A percentile compares a stretch with the other conserved stretches of the same genome.
phyloP scores from a whole-genome alignment of 2,888 invertebrate genomes.

The Cyrtodaria siliqua region DNA sequence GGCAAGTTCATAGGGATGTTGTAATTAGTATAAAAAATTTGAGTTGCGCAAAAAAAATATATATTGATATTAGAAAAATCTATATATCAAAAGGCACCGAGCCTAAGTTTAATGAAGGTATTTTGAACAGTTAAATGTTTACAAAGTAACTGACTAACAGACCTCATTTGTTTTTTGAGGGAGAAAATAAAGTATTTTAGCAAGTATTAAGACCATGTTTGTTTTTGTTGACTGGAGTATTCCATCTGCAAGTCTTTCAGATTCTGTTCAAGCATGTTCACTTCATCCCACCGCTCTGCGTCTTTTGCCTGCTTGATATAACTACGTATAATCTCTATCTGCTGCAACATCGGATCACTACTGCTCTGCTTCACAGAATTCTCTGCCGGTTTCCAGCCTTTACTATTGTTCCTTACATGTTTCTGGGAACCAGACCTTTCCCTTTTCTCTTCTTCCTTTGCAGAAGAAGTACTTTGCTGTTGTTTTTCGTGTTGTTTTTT shows the following conservation, averaged over 20 bases:
- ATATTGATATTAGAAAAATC: too few relatives aligned
- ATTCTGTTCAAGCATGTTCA: conserved; percentile 95
- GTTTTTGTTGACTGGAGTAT: conserved; percentile 88
- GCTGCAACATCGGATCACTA: conserved; percentile 89
- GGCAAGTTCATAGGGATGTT: too few relatives aligned
- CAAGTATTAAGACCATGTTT: conserved; percentile 63
- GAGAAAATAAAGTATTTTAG: too few relatives aligned
- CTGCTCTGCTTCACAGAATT: conserved; percentile 60
- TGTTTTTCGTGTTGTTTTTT: conserved; percentile 63
- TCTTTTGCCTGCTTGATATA: conserved; percentile 95
- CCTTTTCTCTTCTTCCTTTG: conserved; percentile 44
- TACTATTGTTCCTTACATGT: conserved; percentile 61
- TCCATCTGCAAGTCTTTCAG: conserved; percentile 95
- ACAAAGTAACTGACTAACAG: too few relatives aligned
- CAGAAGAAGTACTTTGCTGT: conserved; percentile 13
- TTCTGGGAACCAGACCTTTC: conserved; percentile 56
- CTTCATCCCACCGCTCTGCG: conserved; percentile 89
- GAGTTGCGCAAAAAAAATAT: too few relatives aligned
- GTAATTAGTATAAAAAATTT: too few relatives aligned
- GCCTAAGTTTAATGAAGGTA: too few relatives aligned
- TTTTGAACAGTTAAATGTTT: too few relatives aligned
- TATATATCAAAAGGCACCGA: too few relatives aligned
- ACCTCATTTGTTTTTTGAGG: too few relatives aligned
- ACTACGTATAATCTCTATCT: conserved; percentile 96
- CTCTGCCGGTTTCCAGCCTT: conserved; percentile 83